Evolutionary conservation across 2,113 vertebrate species (phyloP).

Genomic region (Podarcis cretensis): DNA sequence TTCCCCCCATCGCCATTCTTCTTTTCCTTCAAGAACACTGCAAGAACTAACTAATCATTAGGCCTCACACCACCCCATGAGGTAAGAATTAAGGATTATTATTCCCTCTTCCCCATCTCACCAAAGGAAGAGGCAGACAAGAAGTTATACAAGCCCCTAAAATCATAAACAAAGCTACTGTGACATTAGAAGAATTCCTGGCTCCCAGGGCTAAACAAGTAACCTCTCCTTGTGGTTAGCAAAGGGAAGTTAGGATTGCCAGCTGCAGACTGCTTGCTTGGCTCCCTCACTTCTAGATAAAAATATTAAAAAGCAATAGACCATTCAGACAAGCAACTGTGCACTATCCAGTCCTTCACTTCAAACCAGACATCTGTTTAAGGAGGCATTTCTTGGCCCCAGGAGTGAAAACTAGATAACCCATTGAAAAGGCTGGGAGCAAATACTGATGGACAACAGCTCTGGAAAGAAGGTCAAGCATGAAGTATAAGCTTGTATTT

Average conservation of each 20-base stretch:
- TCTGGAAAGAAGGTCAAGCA: background rate
- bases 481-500: background rate
- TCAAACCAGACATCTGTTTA: background rate
- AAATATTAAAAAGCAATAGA: background rate
- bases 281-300: rapidly evolving
- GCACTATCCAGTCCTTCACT: background rate
- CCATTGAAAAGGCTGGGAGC: background rate
- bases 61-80: slow-evolving; percentile 26
- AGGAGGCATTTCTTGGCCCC: background rate
- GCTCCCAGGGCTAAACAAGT: background rate
- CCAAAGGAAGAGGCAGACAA: background rate
- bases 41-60: background rate
- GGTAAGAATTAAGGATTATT: slow-evolving; percentile 21
- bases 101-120: slow-evolving; percentile 17
- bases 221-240: background rate
- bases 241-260: rapidly evolving
- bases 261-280: background rate
- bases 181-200: slow-evolving; percentile 4
- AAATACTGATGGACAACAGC: background rate
- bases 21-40: background rate
- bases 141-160: background rate
- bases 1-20: slow-evolving; percentile 6
- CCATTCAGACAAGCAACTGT: background rate
- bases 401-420: background rate
- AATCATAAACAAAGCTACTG: background rate